These are phyloP conservation scores for Camponotus pennsylvanicus DNA, from an alignment of 1,140 invertebrate genomes.

Conservation along the genomic window DNA sequence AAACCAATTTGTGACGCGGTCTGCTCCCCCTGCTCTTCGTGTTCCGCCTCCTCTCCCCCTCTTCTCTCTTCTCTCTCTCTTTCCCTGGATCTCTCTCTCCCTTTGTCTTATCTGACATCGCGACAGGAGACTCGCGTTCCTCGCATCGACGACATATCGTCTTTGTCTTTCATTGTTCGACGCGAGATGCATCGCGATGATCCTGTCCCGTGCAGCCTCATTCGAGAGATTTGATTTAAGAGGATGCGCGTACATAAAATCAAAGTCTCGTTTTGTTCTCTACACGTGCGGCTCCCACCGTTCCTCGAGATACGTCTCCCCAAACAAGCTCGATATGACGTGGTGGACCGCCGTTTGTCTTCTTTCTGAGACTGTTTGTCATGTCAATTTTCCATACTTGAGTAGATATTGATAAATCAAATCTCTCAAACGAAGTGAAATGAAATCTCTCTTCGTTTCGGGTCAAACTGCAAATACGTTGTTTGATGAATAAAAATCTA, in stretches of 20 bases:
- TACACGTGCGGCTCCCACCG: background rate
- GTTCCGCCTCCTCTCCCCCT: conserved; percentile 9
- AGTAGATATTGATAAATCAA: conserved; percentile 42
- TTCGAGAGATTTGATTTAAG: conserved; percentile 54
- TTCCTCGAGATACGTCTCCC: conserved; percentile 33
- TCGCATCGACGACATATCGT: conserved; percentile 41
- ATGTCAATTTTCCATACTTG: conserved; percentile 34
- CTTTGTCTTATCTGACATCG: conserved; percentile 24
- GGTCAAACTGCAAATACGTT: background rate
- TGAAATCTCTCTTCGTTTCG: background rate
- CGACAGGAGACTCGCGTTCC: conserved; percentile 21
- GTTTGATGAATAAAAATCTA: background rate
- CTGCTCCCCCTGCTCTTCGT: conserved; percentile 8
- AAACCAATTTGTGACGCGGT: conserved; percentile 81
- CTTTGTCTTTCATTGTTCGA: conserved; percentile 48
- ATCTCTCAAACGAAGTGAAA: conserved; percentile 1
- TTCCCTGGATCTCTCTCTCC: background rate
- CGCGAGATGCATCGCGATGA: conserved; percentile 53
- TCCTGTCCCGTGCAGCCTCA: conserved; percentile 39
- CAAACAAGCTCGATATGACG: conserved; percentile 36
- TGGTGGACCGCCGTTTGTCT: conserved; percentile 45
- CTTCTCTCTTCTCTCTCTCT: conserved; percentile 2
- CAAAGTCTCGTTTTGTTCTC: conserved; percentile 52
- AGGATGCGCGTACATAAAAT: conserved; percentile 48
- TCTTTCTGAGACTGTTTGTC: conserved; percentile 44